Conservation (phyloP, 2,888 invertebrate species). For the Celastrina argiolus region DNA sequence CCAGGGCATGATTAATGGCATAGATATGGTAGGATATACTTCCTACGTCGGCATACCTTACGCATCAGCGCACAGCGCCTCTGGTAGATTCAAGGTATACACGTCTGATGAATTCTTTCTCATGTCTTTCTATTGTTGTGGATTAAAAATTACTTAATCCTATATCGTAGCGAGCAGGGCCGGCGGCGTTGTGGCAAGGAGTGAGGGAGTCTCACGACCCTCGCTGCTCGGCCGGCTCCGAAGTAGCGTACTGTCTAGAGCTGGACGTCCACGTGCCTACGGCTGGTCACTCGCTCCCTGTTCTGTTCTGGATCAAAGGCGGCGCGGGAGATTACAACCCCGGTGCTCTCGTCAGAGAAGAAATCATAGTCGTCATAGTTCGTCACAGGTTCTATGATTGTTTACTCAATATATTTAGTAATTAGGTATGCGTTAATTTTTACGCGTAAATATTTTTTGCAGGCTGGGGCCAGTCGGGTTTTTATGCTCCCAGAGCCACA, state of each 20-base stretch:
- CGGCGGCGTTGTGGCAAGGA: conserved; percentile 58
- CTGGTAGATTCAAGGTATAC: conserved; percentile 55
- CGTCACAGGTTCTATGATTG: conserved; percentile 50
- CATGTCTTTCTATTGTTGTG: background rate
- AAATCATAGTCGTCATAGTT: conserved; percentile 54
- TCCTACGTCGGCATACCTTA: conserved; percentile 64
- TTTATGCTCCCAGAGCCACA: conserved; percentile 52
- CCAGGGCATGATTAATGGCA: conserved; percentile 56
- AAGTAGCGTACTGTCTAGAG: conserved; percentile 80
- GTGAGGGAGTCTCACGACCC: conserved; percentile 46
- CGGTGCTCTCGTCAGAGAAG: conserved; percentile 48
- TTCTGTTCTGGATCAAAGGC: conserved; percentile 60
- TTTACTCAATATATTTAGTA: background rate
- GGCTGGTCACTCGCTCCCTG: conserved; percentile 47
- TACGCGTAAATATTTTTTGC: conserved; percentile 20
- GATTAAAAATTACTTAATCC: background rate
- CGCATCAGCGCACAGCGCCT: conserved; percentile 40
- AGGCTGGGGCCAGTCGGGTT: conserved; percentile 62
- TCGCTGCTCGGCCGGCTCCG: conserved; percentile 45
- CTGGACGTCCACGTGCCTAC: conserved; percentile 81
- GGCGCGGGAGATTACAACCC: conserved; percentile 50
- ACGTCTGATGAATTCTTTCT: background rate
- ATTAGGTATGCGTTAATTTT: no score
- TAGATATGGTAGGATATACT: conserved; percentile 47
- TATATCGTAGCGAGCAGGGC: conserved; percentile 48